Evolutionary conservation across 2,113 vertebrate species (phyloP), one percentile per base, ranked within the genome.

Genomic region (Cervus canadensis): DNA sequence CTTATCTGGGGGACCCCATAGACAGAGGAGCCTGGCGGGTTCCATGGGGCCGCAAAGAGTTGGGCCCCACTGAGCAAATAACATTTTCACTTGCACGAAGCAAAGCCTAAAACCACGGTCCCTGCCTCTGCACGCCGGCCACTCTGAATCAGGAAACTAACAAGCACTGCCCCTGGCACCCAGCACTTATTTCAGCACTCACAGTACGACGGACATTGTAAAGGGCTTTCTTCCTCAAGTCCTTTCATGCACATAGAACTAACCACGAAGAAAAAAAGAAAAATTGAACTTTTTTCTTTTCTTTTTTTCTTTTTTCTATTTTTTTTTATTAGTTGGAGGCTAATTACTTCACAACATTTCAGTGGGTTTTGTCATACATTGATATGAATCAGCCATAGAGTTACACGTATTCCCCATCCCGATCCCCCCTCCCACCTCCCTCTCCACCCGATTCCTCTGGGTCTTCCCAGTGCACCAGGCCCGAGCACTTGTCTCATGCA

Each of bases 131-230:
- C 2, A 1, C 4, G 45, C 21, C 6, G 0, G 13, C 33, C 13
- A 10, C 16, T 89, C 5, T 21, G 6, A 5, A 8, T 8, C 15
- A 50, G 8, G 48, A 94, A 52, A 17, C 23, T 11, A 9, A 26
- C 2, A 13, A 7, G 9, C 6, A 25, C 7, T 43, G 36, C 6
- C 4, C 4, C 4, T 5, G 11, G 36, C 4, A 19, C 28, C 36
- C 28, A 19, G 59, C 1, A 5, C 2, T 33, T 28, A 1, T 33
- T 40, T 21, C 19, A 45, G 4, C 5, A 2, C 40, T 30, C 2
- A 15, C 3, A 62, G 45, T 7, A 43, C 2, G 48, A 10, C 3
- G 52, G 12, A n/a, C 33, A 26, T 19, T 45, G 4, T 79, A 74
- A 89, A 52, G 9, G 52, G 9, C 6, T 64, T 74, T 64, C 36